Percentiles rank a stretch among this genome's conserved stretches.
phyloP scores from a whole-genome alignment of 2,797 vertebrate genomes.

The Spondyliosoma cantharus region DNA sequence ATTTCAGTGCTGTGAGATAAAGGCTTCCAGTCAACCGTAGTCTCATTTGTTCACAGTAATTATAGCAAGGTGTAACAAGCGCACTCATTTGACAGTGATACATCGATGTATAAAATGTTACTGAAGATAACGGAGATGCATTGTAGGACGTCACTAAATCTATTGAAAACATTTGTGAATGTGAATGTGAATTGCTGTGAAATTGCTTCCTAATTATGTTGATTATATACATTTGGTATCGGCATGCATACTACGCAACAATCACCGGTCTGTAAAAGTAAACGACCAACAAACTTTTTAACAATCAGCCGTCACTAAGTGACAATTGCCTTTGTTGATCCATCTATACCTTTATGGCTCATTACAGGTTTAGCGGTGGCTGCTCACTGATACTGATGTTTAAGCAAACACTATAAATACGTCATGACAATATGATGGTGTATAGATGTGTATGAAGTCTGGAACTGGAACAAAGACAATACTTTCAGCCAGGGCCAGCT shows the following conservation, averaged over 20 bases:
- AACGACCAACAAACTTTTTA: slow-evolving; percentile 5
- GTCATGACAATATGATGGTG: background rate
- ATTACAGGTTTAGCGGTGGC: background rate
- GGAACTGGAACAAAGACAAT: slow-evolving; percentile 18
- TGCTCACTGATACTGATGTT: background rate
- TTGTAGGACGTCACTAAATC: too few species aligned
- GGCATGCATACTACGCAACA: background rate
- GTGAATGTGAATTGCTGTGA: background rate
- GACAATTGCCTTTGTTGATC: slow-evolving; percentile 1
- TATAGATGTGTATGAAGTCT: background rate
- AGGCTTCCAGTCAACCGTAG: slow-evolving; percentile 14
- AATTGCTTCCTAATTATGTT: background rate
- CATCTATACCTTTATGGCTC: background rate
- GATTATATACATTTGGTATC: background rate
- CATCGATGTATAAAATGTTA: slow-evolving; percentile 24
- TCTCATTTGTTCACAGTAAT: slow-evolving; percentile 40
- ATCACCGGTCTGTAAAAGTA: background rate
- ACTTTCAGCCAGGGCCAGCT: too few species aligned
- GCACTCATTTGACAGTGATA: slow-evolving; percentile 9
- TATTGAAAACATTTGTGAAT: background rate
- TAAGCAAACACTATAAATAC: slow-evolving; percentile 6
- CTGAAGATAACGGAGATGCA: background rate
- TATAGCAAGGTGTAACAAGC: slow-evolving; percentile 17
- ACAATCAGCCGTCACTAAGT: slow-evolving; percentile 15
- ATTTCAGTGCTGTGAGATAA: background rate